A percentile compares a stretch with the other conserved stretches of the same genome.
Evolutionary conservation across 2,888 invertebrate genomes (phyloP).

Genomic region (Bhutanitis thaidina): DNA sequence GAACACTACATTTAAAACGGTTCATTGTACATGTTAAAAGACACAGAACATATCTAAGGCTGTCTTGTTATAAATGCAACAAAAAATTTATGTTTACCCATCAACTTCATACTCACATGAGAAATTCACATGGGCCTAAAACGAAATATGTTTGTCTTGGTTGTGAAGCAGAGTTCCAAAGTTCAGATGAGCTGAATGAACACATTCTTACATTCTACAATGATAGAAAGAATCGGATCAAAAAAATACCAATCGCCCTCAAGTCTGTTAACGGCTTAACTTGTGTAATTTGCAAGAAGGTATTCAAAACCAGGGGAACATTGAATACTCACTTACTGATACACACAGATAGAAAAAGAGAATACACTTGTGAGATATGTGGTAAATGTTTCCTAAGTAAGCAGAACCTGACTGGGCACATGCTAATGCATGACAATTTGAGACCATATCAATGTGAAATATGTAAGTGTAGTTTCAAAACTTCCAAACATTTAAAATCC

Average conservation of each 20-base stretch:
- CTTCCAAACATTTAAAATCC: constrained; percentile 12
- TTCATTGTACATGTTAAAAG: constrained; percentile 76
- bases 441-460: constrained; percentile 56
- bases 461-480: constrained; percentile 50
- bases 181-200: constrained; percentile 35
- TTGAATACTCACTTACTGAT: constrained; percentile 74
- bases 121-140: constrained; percentile 30
- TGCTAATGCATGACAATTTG: constrained; percentile 46
- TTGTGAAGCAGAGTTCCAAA: constrained; percentile 45
- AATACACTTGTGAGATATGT: constrained; percentile 57
- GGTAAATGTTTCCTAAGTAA: constrained; percentile 53
- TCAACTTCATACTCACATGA: constrained; percentile 35
- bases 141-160: constrained; percentile 44
- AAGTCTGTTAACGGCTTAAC: constrained; percentile 34
- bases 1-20: constrained; percentile 44
- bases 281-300: constrained; percentile 52
- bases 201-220: constrained; percentile 43
- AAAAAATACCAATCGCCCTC: constrained; percentile 29
- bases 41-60: constrained; percentile 80
- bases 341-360: constrained; percentile 67
- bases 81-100: constrained; percentile 33
- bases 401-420: constrained; percentile 42
- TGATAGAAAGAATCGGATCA: constrained; percentile 27
- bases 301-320: constrained; percentile 42
- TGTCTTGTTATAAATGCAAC: constrained; percentile 53